Evolutionary conservation across 2,888 invertebrate genomes (phyloP).

Genomic region (Hofmannophila pseudospretella): DNA sequence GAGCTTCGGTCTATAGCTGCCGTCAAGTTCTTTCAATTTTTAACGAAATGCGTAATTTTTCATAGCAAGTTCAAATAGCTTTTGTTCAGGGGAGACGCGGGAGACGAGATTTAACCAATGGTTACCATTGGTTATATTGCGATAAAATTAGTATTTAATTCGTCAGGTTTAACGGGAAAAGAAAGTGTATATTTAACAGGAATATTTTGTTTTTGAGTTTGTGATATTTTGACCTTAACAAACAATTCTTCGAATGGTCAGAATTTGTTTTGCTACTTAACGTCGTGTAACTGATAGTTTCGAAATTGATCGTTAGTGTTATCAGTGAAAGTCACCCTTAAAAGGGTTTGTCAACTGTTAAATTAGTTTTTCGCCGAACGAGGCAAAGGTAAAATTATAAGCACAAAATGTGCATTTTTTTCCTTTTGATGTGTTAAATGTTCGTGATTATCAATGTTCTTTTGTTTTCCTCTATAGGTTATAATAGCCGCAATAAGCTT

Average conservation of each 20-base stretch:
- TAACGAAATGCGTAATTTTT: no score
- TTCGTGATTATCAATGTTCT: constrained; percentile 15
- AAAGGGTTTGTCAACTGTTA: constrained; percentile 40
- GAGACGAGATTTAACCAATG: no score
- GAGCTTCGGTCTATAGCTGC: no score
- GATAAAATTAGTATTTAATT: not conserved
- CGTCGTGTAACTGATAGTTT: constrained; percentile 64
- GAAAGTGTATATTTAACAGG: constrained; percentile 2
- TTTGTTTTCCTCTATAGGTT: no score
- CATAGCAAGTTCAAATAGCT: no score
- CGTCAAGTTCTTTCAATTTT: no score
- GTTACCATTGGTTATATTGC: no score
- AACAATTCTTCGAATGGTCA: constrained; percentile 4
- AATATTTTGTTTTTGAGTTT: constrained; percentile 1
- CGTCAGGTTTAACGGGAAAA: not conserved
- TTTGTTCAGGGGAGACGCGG: no score
- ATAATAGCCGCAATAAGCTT: no score
- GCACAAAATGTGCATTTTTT: constrained; percentile 59
- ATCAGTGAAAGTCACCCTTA: constrained; percentile 42
- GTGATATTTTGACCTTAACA: constrained; percentile 7
- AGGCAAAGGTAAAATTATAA: constrained; percentile 44
- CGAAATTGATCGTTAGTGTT: constrained; percentile 70
- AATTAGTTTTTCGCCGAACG: constrained; percentile 38
- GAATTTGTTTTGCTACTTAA: no score
- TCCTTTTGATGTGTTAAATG: constrained; percentile 54